Evolutionary conservation across 2,888 invertebrate species (phyloP).

Genomic region (Tetranychus piercei): DNA sequence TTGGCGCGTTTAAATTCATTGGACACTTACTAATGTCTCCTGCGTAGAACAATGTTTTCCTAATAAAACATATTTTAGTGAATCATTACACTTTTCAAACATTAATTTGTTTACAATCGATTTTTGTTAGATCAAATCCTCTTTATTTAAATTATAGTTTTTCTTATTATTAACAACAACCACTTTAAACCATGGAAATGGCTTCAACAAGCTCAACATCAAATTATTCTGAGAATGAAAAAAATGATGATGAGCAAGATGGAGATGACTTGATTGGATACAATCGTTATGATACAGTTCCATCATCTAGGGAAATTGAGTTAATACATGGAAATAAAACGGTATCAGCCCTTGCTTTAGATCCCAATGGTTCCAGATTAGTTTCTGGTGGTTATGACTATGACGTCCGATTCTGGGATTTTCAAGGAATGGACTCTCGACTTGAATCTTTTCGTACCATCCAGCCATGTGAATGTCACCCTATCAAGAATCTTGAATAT

Average conservation of each 20-base stretch:
- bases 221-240: neutral
- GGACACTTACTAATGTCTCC: no score
- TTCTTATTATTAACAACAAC: no score
- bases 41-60: no score
- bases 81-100: no score
- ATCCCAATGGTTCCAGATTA: slow-evolving; percentile 77
- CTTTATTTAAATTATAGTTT: no score
- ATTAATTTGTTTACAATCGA: no score
- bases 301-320: slow-evolving; percentile 43
- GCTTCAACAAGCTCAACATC: neutral
- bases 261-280: neutral
- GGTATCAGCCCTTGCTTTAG: slow-evolving; percentile 63
- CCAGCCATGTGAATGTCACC: slow-evolving; percentile 85
- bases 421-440: slow-evolving; percentile 89
- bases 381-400: slow-evolving; percentile 87
- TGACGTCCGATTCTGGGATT: slow-evolving; percentile 93
- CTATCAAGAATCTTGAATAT: slow-evolving; percentile 71
- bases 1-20: no score
- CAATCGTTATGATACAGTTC: slow-evolving; percentile 30
- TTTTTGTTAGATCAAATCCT: no score
- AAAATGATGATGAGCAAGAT: neutral
- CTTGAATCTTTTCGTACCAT: slow-evolving; percentile 74
- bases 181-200: no score
- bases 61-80: no score
- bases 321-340: slow-evolving; percentile 79